Conservation (phyloP, 1,140 invertebrate genomes). For the Subanguina moxae region DNA sequence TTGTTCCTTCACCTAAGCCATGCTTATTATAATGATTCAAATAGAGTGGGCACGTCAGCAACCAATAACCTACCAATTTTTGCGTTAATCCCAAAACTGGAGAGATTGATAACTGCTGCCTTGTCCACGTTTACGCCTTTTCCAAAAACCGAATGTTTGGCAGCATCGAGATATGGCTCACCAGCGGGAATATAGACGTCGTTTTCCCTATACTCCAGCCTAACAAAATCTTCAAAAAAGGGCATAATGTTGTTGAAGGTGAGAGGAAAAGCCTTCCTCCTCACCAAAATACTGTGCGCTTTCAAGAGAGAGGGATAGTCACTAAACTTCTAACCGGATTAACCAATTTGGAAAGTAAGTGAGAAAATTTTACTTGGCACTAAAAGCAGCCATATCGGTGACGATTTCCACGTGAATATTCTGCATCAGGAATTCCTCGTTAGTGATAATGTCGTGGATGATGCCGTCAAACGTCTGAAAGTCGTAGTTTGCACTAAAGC, state of each 20-base stretch:
- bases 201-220: not conserved
- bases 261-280: not conserved
- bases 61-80: constrained; percentile 1
- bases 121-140: not conserved
- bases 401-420: constrained; percentile 35
- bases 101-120: not conserved
- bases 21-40: not conserved
- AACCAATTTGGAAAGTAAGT: no score
- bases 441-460: constrained; percentile 24
- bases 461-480: constrained; percentile 26
- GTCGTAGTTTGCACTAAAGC: constrained; percentile 25
- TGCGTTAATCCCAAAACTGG: constrained; percentile 4
- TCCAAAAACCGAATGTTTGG: not conserved
- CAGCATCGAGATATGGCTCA: not conserved
- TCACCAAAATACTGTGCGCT: not conserved
- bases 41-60: not conserved
- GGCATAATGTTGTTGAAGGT: constrained; percentile 10
- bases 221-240: constrained; percentile 4
- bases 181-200: not conserved
- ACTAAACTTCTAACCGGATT: no score
- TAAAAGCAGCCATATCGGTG: constrained; percentile 8
- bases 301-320: constrained; percentile 8
- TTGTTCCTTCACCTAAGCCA: not conserved
- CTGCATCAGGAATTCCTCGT: constrained; percentile 34
- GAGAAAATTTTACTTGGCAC: constrained; percentile 16